These are phyloP conservation scores for Puntigrus tetrazona DNA, from an alignment of 2,113 vertebrate genomes.

Conservation along the genomic window DNA sequence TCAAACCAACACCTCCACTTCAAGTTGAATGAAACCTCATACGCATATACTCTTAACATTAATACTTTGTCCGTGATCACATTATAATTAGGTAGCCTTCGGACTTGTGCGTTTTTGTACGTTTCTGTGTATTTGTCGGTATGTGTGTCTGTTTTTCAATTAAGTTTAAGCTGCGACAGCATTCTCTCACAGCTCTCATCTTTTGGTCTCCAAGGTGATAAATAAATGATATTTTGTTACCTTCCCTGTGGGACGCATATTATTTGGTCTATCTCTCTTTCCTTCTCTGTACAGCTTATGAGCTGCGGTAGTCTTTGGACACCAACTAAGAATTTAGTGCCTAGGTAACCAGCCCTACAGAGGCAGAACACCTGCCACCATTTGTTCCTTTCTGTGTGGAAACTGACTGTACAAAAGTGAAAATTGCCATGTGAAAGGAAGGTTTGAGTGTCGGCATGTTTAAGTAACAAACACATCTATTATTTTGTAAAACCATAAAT, in stretches of 20 bases:
- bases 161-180: slow-evolving; percentile 36
- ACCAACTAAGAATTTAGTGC: slow-evolving; percentile 44
- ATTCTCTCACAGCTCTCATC: slow-evolving; percentile 23
- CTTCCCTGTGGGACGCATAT: slow-evolving; percentile 48
- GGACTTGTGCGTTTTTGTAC: background rate
- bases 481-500: no score
- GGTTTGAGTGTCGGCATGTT: background rate
- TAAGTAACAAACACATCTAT: no score
- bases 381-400: slow-evolving; percentile 12
- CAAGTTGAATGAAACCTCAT: slow-evolving; percentile 13
- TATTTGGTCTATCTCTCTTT: slow-evolving; percentile 48
- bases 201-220: slow-evolving; percentile 57
- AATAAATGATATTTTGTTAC: slow-evolving; percentile 57
- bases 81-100: background rate
- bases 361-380: slow-evolving; percentile 34
- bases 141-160: slow-evolving; percentile 32
- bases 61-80: background rate
- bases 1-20: slow-evolving; percentile 40
- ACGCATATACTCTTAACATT: background rate
- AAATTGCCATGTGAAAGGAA: background rate
- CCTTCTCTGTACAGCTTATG: slow-evolving; percentile 33
- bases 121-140: background rate
- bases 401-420: background rate
- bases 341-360: slow-evolving; percentile 44
- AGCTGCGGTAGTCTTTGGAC: slow-evolving; percentile 34